Percentiles rank a stretch among this genome's conserved stretches.
phyloP scores from a whole-genome alignment of 2,888 invertebrate species.

The Corythucha ciliata region DNA sequence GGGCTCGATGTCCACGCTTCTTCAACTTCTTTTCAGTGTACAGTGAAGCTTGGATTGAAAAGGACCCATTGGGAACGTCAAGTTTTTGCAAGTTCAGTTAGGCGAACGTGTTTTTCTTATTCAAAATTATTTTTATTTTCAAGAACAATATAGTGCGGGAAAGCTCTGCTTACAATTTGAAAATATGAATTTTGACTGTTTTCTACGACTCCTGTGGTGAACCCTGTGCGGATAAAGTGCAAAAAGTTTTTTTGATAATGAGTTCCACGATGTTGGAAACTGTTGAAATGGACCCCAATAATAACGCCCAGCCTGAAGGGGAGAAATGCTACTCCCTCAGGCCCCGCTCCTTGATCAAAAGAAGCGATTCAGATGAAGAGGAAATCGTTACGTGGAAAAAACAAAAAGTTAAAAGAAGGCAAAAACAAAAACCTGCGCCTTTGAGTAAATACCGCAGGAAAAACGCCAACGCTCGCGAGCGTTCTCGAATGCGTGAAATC shows the following conservation, averaged over 20 bases:
- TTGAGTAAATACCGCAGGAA: constrained; percentile 82
- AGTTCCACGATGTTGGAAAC: constrained; percentile 24
- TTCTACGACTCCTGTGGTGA: no score
- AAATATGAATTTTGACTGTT: constrained; percentile 23
- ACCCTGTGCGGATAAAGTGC: no score
- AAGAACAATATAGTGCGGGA: no score
- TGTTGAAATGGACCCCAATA: constrained; percentile 40
- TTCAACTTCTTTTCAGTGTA: no score
- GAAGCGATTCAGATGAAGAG: constrained; percentile 40
- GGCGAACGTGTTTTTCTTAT: no score
- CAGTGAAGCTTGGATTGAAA: background rate
- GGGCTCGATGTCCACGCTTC: constrained; percentile 13
- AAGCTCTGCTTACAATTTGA: no score
- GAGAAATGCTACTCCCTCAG: constrained; percentile 58
- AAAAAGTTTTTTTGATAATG: constrained; percentile 21
- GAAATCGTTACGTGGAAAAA: constrained; percentile 34
- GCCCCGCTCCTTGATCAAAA: constrained; percentile 53
- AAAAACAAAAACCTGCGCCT: constrained; percentile 53
- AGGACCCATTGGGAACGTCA: background rate
- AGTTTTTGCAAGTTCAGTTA: no score
- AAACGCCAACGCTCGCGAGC: constrained; percentile 80
- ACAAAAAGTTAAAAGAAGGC: constrained; percentile 40
- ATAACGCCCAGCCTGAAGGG: constrained; percentile 40
- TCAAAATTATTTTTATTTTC: no score
- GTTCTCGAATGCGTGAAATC: constrained; percentile 81